Conservation (phyloP, 2,113 vertebrate genomes). For the Lipophrys pholis region DNA sequence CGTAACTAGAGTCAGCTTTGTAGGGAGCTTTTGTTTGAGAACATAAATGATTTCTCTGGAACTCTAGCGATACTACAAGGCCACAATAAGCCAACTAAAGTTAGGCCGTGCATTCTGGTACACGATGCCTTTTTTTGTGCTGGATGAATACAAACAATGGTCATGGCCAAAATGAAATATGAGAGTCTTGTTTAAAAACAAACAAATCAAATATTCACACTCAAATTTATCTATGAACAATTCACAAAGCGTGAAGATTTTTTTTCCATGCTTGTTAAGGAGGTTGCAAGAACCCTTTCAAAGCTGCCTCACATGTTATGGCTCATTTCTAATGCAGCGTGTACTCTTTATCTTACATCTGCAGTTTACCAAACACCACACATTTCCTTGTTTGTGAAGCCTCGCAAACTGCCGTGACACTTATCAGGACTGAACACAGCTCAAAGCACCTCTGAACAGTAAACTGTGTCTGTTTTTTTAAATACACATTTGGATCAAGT, state of each 20-base stretch:
- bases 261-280: too few relatives aligned
- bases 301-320: neutral
- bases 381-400: neutral
- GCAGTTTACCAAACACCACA: neutral
- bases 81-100: slow-evolving; percentile 16
- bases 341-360: neutral
- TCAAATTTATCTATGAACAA: neutral
- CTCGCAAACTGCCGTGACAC: neutral
- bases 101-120: neutral
- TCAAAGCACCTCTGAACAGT: neutral
- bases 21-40: slow-evolving; percentile 59
- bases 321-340: neutral
- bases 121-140: neutral
- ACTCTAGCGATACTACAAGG: slow-evolving; percentile 33
- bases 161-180: neutral
- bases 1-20: slow-evolving; percentile 26
- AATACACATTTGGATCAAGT: neutral
- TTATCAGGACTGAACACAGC: neutral
- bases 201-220: neutral
- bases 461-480: neutral
- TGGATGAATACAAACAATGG: neutral
- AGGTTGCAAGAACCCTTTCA: too few relatives aligned
- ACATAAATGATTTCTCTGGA: slow-evolving; percentile 49
- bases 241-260: neutral
- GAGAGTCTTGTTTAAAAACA: neutral